Evolutionary conservation across 2,888 invertebrate genomes (phyloP).

Genomic region (Hoplodrina ambigua): DNA sequence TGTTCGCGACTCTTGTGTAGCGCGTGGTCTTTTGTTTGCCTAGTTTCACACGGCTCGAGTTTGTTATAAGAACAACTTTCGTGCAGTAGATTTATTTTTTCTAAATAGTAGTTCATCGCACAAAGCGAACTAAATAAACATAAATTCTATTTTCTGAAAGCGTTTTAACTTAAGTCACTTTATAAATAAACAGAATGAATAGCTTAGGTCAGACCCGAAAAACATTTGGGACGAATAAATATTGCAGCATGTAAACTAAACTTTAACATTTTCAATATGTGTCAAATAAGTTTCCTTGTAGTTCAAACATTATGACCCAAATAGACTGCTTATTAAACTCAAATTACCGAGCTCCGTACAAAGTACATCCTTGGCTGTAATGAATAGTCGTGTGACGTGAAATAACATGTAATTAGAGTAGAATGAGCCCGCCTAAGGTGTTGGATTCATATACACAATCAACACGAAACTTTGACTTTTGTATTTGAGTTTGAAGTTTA

Average conservation of each 20-base stretch:
- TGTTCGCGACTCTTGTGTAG: not conserved
- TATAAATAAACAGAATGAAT: slow-evolving; percentile 29
- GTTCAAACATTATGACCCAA: slow-evolving; percentile 50
- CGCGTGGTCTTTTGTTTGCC: slow-evolving; percentile 22
- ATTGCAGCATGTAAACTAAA: slow-evolving; percentile 42
- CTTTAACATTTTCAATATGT: slow-evolving; percentile 40
- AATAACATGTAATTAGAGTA: slow-evolving; percentile 52
- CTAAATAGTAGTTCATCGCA: slow-evolving; percentile 10
- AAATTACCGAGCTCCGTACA: slow-evolving; percentile 29
- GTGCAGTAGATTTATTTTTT: slow-evolving; percentile 4
- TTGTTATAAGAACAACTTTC: slow-evolving; percentile 28
- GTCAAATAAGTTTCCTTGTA: slow-evolving; percentile 55
- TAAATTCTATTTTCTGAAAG: not conserved
- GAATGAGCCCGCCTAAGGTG: slow-evolving; percentile 21
- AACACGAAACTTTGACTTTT: slow-evolving; percentile 37
- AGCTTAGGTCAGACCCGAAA: slow-evolving; percentile 31
- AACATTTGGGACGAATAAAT: slow-evolving; percentile 53
- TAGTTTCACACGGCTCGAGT: slow-evolving; percentile 12
- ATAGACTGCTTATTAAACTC: slow-evolving; percentile 41
- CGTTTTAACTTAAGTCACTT: not conserved
- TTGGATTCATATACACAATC: slow-evolving; percentile 39
- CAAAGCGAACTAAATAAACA: slow-evolving; percentile 13
- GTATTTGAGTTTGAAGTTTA: slow-evolving; percentile 20
- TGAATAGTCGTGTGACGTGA: slow-evolving; percentile 44
- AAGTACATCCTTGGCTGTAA: slow-evolving; percentile 48